A percentile compares a stretch with the other conserved stretches of the same genome.
phyloP scores from a whole-genome alignment of 2,888 invertebrate species.

The Ypsolopha sequella region DNA sequence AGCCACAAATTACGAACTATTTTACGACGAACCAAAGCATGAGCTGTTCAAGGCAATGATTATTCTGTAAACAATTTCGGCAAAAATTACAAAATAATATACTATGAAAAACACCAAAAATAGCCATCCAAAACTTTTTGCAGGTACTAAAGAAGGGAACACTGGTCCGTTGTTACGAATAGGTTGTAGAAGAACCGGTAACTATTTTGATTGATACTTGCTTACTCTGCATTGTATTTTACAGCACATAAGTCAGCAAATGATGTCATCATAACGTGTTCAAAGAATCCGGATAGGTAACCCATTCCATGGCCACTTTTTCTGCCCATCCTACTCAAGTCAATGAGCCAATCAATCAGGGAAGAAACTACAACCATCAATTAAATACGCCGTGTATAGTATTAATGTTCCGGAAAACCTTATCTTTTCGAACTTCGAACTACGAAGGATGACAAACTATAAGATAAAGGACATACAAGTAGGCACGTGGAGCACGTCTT shows the following conservation, averaged over 20 bases:
- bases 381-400: conserved; percentile 20
- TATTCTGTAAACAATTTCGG: conserved; percentile 2
- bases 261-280: conserved; percentile 51
- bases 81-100: neutral
- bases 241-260: conserved; percentile 24
- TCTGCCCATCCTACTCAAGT: conserved; percentile 39
- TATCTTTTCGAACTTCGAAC: conserved; percentile 7
- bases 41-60: conserved; percentile 34
- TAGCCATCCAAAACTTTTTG: neutral
- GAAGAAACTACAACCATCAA: conserved; percentile 27
- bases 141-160: neutral
- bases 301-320: conserved; percentile 59
- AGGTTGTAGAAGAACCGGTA: neutral
- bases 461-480: neutral
- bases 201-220: neutral
- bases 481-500: neutral
- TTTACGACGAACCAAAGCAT: conserved; percentile 30
- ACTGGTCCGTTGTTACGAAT: neutral
- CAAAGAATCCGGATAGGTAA: conserved; percentile 58
- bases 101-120: neutral
- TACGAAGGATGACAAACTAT: neutral
- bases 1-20: conserved; percentile 25
- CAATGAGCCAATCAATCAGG: conserved; percentile 30
- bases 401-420: conserved; percentile 28
- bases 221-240: neutral